Evolutionary conservation across 2,888 invertebrate species (phyloP).

Genomic region (Phragmatobia fuliginosa): DNA sequence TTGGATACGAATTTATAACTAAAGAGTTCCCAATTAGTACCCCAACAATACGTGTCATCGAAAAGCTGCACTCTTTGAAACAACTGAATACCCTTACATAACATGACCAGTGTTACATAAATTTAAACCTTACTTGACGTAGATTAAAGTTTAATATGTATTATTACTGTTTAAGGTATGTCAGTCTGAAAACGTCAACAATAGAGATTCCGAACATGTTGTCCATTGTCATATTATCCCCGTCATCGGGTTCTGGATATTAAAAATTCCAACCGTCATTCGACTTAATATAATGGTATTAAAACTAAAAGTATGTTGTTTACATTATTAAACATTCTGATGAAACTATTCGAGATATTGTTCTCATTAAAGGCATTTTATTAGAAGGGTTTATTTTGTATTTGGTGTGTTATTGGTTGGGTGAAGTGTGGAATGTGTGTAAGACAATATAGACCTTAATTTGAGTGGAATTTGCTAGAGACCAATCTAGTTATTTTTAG

Average conservation of each 20-base stretch:
- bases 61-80: conserved; percentile 31
- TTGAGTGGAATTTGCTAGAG: background rate
- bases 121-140: conserved; percentile 8
- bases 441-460: background rate
- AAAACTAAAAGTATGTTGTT: conserved; percentile 36
- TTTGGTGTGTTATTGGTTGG: background rate
- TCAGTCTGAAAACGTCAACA: conserved; percentile 62
- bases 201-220: conserved; percentile 67
- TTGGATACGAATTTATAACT: conserved; percentile 32
- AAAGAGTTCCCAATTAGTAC: conserved; percentile 38
- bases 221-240: conserved; percentile 67
- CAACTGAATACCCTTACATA: conserved; percentile 33
- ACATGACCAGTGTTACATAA: conserved; percentile 12
- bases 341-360: conserved; percentile 31
- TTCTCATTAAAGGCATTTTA: conserved; percentile 31
- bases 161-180: conserved; percentile 18
- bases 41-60: conserved; percentile 34
- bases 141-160: conserved; percentile 21
- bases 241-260: conserved; percentile 60
- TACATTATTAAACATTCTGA: conserved; percentile 45
- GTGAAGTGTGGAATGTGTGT: background rate
- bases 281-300: conserved; percentile 52
- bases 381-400: conserved; percentile 16
- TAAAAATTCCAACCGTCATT: conserved; percentile 70
- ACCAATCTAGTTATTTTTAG: background rate